These are phyloP conservation scores for Coelinius sp. DNA, from an alignment of 2,888 invertebrate genomes.

Conservation along the genomic window DNA sequence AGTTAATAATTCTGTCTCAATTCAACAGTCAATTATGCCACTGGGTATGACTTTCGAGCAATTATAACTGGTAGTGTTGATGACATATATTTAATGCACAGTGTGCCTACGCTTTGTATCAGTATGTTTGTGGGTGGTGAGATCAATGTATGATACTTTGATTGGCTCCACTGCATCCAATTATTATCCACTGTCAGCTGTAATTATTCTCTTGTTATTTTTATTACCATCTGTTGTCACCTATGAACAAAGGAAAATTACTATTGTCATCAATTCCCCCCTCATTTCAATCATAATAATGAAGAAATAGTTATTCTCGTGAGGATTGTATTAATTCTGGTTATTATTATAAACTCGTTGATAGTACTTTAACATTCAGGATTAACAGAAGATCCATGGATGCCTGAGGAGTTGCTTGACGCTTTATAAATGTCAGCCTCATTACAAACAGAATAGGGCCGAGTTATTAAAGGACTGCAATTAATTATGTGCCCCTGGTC, in stretches of 20 bases:
- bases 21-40: conserved; percentile 14
- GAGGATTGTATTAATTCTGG: background rate
- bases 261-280: background rate
- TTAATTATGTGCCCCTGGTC: conserved; percentile 62
- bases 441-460: conserved; percentile 42
- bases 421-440: conserved; percentile 49
- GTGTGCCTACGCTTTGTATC: background rate
- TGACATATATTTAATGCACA: background rate
- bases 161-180: conserved; percentile 5
- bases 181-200: background rate
- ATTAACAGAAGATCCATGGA: conserved; percentile 67
- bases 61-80: background rate
- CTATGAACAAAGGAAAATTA: background rate
- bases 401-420: conserved; percentile 61
- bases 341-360: conserved; percentile 21
- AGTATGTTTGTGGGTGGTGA: background rate
- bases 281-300: background rate
- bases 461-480: conserved; percentile 65
- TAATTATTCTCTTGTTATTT: background rate
- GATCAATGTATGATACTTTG: background rate
- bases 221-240: background rate
- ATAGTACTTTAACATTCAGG: conserved; percentile 55
- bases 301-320: background rate
- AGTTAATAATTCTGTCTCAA: conserved; percentile 37
- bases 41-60: conserved; percentile 4